Conservation (phyloP, 2,113 vertebrate genomes). For the Neofelis nebulosa region DNA sequence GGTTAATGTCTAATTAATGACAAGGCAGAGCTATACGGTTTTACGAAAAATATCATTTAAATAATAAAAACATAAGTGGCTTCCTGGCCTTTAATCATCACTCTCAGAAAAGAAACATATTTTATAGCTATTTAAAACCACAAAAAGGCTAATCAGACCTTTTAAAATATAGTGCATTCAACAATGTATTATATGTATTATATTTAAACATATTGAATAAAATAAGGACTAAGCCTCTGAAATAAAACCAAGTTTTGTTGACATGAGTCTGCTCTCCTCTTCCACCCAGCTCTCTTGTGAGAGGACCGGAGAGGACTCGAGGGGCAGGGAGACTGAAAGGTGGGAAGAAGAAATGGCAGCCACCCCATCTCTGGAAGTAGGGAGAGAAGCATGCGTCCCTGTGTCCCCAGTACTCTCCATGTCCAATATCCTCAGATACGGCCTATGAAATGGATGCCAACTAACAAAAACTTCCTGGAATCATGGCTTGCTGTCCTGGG, state of each 20-base stretch:
- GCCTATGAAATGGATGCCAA: background rate
- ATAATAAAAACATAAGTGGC: constrained; percentile 12
- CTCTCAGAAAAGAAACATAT: background rate
- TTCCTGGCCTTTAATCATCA: background rate
- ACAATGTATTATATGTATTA: background rate
- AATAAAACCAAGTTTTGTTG: background rate
- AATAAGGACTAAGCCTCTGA: background rate
- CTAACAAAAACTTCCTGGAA: background rate
- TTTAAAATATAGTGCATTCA: background rate
- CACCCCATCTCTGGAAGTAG: too few relatives aligned
- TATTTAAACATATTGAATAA: background rate
- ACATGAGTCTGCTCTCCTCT: background rate
- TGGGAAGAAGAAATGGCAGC: background rate
- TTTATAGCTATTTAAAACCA: constrained; percentile 42
- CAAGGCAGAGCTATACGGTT: background rate
- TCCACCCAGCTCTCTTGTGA: too few relatives aligned
- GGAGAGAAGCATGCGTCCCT: background rate
- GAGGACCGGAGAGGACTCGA: background rate
- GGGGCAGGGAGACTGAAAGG: too few relatives aligned
- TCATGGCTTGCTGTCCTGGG: background rate
- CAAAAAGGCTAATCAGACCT: background rate
- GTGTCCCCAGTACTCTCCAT: fast-evolving
- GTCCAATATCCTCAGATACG: background rate
- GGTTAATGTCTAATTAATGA: constrained; percentile 34
- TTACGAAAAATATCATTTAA: constrained; percentile 50